These are phyloP conservation scores for Hydropsyche tenuis DNA, from an alignment of 1,140 invertebrate genomes.

Conservation along the genomic window DNA sequence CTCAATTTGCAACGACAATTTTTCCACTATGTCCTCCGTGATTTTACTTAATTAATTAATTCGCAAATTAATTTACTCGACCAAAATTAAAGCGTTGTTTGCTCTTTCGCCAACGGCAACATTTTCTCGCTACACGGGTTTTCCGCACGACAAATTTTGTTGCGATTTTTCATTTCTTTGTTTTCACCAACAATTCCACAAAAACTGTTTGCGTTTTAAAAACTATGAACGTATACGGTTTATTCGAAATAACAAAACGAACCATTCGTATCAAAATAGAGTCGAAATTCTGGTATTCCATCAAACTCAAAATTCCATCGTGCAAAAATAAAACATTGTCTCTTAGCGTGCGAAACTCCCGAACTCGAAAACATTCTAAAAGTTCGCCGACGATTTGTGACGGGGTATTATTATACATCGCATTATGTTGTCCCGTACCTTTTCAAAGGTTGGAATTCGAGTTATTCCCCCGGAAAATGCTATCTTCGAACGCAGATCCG, in stretches of 20 bases:
- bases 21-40: not conserved
- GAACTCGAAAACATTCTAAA: not conserved
- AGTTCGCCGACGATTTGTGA: not conserved
- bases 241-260: too few relatives aligned
- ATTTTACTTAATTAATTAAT: constrained; percentile 11
- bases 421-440: too few relatives aligned
- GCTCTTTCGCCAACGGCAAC: not conserved
- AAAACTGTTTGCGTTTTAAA: too few relatives aligned
- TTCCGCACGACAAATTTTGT: too few relatives aligned
- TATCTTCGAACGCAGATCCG: constrained; percentile 20
- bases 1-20: too few relatives aligned
- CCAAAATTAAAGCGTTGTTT: constrained; percentile 20
- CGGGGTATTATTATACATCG: too few relatives aligned
- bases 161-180: too few relatives aligned
- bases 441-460: not conserved
- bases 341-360: not conserved
- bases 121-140: too few relatives aligned
- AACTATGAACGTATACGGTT: too few relatives aligned
- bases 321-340: too few relatives aligned
- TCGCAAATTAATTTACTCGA: not conserved
- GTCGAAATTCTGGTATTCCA: not conserved
- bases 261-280: too few relatives aligned
- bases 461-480: constrained; percentile 10
- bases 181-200: too few relatives aligned
- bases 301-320: not conserved